phyloP scores from a whole-genome alignment of 2,797 vertebrate genomes.

The Coregonus suidteri region DNA sequence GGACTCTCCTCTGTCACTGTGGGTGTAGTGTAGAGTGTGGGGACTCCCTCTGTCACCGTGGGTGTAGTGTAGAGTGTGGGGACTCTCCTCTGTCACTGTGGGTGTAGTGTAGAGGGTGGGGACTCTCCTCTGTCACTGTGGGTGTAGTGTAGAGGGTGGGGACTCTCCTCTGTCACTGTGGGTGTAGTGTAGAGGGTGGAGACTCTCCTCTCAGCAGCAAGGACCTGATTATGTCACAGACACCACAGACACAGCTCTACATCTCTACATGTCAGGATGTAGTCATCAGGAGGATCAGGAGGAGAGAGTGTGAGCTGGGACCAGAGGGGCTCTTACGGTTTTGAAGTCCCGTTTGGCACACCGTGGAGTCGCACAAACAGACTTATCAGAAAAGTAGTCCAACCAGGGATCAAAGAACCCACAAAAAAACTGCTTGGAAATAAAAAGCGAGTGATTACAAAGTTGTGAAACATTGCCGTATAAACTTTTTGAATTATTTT shows the following conservation, averaged over 20 bases:
- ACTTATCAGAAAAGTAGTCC: neutral
- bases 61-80: too few species aligned
- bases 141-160: too few species aligned
- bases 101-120: too few species aligned
- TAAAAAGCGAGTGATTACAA: neutral
- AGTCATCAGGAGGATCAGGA: too few species aligned
- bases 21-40: too few species aligned
- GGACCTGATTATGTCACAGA: neutral
- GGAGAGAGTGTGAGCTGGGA: neutral
- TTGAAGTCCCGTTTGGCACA: neutral
- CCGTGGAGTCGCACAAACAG: neutral
- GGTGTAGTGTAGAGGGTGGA: neutral
- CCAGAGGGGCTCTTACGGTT: neutral
- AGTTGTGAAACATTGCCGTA: neutral
- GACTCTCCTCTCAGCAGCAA: conserved; percentile 9
- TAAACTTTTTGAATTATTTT: too few species aligned
- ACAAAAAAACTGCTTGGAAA: neutral
- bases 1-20: too few species aligned
- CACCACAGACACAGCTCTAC: neutral
- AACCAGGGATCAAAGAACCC: neutral
- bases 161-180: too few species aligned
- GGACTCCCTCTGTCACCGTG: too few species aligned
- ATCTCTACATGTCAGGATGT: neutral
- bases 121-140: too few species aligned
- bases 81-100: too few species aligned